phyloP scores from a whole-genome alignment of 2,888 invertebrate species.

The Andrena bucephala region DNA sequence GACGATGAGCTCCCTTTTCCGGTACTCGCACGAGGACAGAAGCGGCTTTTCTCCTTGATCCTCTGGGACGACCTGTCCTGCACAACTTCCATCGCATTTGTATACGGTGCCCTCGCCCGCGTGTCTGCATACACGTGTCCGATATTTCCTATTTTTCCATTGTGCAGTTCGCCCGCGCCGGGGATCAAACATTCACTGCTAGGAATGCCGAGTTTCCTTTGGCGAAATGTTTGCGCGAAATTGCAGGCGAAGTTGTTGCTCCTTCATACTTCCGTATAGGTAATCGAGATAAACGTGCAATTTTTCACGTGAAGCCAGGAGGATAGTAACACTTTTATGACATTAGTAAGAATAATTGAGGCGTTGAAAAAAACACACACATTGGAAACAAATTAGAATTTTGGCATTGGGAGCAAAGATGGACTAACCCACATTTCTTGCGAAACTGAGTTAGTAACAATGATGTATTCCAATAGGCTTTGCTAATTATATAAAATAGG shows the following conservation, averaged over 20 bases:
- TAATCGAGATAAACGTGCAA: no score
- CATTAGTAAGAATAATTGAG: no score
- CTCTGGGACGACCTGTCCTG: constrained; percentile 56
- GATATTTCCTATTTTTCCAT: constrained; percentile 43
- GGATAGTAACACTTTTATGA: no score
- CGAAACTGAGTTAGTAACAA: no score
- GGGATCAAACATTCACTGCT: constrained; percentile 17
- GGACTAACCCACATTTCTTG: no score
- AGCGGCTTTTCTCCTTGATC: constrained; percentile 58
- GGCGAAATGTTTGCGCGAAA: constrained; percentile 6
- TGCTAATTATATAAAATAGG: no score
- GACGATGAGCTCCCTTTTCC: constrained; percentile 19
- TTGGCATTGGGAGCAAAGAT: no score
- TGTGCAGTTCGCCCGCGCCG: constrained; percentile 1
- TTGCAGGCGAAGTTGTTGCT: neutral
- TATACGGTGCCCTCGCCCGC: constrained; percentile 23
- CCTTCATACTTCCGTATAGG: no score
- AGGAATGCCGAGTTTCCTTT: constrained; percentile 4
- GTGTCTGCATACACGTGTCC: constrained; percentile 32
- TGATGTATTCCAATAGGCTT: no score
- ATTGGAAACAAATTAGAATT: no score
- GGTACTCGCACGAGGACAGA: constrained; percentile 45
- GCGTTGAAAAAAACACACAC: no score
- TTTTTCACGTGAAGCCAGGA: no score
- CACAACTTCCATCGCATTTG: constrained; percentile 49